A percentile compares a stretch with the other conserved stretches of the same genome.
These are phyloP conservation scores for Sphenodon punctatus DNA, from an alignment of 2,797 vertebrate species.

Conservation along the genomic window DNA sequence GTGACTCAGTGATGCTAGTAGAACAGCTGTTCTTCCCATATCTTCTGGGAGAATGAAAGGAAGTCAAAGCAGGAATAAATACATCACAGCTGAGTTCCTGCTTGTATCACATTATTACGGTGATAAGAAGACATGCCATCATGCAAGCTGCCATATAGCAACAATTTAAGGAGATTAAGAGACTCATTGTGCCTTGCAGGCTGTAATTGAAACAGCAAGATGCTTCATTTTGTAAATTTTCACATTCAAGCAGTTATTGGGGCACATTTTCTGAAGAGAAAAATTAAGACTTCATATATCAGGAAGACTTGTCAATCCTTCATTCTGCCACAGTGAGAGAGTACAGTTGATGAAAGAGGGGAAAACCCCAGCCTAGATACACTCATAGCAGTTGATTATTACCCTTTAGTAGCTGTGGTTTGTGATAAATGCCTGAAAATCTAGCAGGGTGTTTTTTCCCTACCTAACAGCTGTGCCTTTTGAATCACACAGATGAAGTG, in stretches of 20 bases:
- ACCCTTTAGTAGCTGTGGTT: conserved; percentile 25
- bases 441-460: not conserved
- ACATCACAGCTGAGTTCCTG: not conserved
- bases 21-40: not conserved
- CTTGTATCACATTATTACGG: conserved; percentile 9
- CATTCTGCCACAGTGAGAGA: not conserved
- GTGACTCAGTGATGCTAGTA: not conserved
- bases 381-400: conserved; percentile 39
- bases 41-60: not conserved
- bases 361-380: conserved; percentile 1
- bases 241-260: conserved; percentile 44
- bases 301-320: conserved; percentile 24
- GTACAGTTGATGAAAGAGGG: conserved; percentile 20
- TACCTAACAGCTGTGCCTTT: conserved; percentile 30
- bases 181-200: conserved; percentile 27
- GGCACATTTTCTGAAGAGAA: conserved; percentile 55
- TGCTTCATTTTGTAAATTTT: conserved; percentile 42
- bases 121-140: conserved; percentile 16
- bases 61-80: not conserved
- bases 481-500: conserved; percentile 40
- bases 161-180: conserved; percentile 12
- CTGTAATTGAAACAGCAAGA: conserved; percentile 42
- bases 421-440: conserved; percentile 43
- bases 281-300: conserved; percentile 42
- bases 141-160: not conserved